Percentiles rank a stretch among this genome's conserved stretches.
Conservation (phyloP, 2,797 vertebrate genomes). For the Tapirus indicus region DNA sequence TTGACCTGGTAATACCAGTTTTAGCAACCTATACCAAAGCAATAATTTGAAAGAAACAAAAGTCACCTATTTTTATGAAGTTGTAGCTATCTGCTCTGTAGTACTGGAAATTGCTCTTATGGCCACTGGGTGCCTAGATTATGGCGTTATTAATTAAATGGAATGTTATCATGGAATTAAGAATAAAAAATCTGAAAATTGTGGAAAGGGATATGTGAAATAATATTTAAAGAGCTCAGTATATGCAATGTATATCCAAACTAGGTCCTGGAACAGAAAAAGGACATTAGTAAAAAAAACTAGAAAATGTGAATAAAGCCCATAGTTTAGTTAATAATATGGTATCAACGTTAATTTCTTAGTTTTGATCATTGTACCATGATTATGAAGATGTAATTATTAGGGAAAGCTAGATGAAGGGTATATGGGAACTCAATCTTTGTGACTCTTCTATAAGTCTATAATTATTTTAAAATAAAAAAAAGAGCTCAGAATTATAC, state of each 20-base stretch:
- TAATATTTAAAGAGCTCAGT: not conserved
- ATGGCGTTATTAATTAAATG: not conserved
- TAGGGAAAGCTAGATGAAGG: not conserved
- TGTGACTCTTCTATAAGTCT: not conserved
- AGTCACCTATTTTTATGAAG: not conserved
- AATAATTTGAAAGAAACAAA: not conserved
- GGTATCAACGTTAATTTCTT: not conserved
- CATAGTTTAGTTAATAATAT: not conserved
- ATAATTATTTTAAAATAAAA: slow-evolving; percentile 6
- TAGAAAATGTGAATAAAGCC: not conserved
- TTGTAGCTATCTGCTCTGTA: not conserved
- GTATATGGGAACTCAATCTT: not conserved
- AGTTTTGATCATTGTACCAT: not conserved
- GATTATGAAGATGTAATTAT: not conserved
- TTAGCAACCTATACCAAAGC: not conserved
- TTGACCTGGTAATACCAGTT: not conserved
- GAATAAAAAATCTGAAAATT: not conserved
- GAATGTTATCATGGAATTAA: not conserved
- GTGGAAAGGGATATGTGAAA: not conserved
- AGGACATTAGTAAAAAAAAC: no score
- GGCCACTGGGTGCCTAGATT: no score
- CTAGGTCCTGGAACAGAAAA: not conserved
- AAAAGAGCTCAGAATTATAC: not conserved
- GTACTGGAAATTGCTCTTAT: rapidly evolving
- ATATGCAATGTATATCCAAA: not conserved